These are phyloP conservation scores for Mimas tiliae DNA, from an alignment of 2,888 invertebrate genomes.

Conservation along the genomic window DNA sequence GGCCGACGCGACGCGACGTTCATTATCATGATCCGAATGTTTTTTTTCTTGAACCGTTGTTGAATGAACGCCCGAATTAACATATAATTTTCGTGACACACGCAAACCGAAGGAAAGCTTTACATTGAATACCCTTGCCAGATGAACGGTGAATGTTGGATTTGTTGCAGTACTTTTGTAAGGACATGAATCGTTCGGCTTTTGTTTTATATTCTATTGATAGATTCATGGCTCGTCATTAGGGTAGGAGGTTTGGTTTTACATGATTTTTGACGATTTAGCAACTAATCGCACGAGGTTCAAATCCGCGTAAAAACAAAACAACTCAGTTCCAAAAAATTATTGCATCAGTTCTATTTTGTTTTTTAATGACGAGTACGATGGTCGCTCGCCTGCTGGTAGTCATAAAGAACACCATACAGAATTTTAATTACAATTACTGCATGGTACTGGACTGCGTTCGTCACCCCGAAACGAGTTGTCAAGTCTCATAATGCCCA, in stretches of 20 bases:
- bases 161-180: not conserved
- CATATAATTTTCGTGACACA: slow-evolving; percentile 31
- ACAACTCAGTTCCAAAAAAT: no score
- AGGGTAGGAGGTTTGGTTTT: not conserved
- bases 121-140: slow-evolving; percentile 27
- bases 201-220: slow-evolving; percentile 9
- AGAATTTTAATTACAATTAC: no score
- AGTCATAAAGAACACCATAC: no score
- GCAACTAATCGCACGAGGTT: no score
- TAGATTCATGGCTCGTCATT: not conserved
- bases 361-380: no score
- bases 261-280: no score
- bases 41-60: slow-evolving; percentile 27
- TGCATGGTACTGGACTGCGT: no score
- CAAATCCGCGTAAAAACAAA: no score
- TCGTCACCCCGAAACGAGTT: no score
- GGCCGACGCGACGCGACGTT: slow-evolving; percentile 14
- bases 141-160: slow-evolving; percentile 23
- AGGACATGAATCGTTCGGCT: not conserved
- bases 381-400: no score
- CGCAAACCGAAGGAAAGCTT: slow-evolving; percentile 23
- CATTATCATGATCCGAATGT: slow-evolving; percentile 31
- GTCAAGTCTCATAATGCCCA: no score
- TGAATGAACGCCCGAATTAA: slow-evolving; percentile 28
- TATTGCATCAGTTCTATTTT: no score